Percentiles rank a stretch among this genome's conserved stretches.
Evolutionary conservation across 2,797 vertebrate genomes (phyloP).

Genomic region (Epinephelus awoara): DNA sequence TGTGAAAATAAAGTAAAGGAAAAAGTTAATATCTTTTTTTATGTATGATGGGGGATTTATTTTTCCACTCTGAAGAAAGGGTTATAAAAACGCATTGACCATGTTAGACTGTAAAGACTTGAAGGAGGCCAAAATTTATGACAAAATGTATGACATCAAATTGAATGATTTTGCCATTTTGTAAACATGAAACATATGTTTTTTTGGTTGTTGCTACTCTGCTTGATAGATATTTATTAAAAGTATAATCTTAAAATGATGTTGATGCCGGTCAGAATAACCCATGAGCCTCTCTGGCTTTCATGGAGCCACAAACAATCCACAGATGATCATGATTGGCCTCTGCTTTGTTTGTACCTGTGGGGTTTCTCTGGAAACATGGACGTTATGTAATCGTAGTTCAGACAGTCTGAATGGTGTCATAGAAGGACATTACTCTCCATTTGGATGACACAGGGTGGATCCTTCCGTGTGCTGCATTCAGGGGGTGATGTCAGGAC

Average conservation of each 20-base stretch:
- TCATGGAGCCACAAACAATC: slow-evolving; percentile 9
- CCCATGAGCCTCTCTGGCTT: background rate
- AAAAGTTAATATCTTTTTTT: slow-evolving; percentile 8
- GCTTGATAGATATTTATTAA: background rate
- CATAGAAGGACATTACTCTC: slow-evolving; percentile 26
- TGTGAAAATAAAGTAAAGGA: slow-evolving; percentile 35
- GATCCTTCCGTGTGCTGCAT: slow-evolving; percentile 29
- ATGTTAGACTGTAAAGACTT: slow-evolving; percentile 6
- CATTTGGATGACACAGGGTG: slow-evolving; percentile 38
- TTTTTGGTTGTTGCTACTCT: background rate
- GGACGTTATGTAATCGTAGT: slow-evolving; percentile 46
- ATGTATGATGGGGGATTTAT: slow-evolving; percentile 23
- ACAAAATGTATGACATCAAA: background rate
- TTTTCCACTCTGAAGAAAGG: slow-evolving; percentile 47
- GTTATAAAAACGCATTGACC: slow-evolving; percentile 1
- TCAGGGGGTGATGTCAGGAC: slow-evolving; percentile 69
- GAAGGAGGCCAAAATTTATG: slow-evolving; percentile 5
- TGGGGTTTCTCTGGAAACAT: slow-evolving; percentile 42
- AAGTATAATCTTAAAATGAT: background rate
- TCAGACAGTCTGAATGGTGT: slow-evolving; percentile 35
- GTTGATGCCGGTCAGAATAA: background rate
- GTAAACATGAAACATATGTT: background rate
- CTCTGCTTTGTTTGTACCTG: slow-evolving; percentile 18
- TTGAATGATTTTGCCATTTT: slow-evolving; percentile 10
- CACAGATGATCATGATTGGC: slow-evolving; percentile 21